Conservation (phyloP, 2,797 vertebrate genomes). For the Epinephelus awoara region DNA sequence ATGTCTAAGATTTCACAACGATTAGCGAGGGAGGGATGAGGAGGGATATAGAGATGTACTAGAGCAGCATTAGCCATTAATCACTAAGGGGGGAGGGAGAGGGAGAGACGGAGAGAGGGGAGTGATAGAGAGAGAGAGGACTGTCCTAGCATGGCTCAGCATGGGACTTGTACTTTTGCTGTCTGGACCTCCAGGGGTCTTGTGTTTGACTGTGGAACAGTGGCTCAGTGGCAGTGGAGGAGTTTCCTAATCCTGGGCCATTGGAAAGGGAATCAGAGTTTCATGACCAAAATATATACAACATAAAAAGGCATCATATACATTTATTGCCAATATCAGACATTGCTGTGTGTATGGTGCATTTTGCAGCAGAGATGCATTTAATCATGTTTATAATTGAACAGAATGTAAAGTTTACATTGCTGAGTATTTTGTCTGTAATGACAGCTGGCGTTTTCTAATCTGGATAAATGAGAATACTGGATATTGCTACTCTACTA, state of each 20-base stretch:
- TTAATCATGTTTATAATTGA: conserved; percentile 45
- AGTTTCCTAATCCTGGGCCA: background rate
- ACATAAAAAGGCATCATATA: background rate
- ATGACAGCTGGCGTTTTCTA: conserved; percentile 59
- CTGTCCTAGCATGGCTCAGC: conserved; percentile 54
- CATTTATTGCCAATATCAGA: conserved; percentile 2
- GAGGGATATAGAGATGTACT: conserved; percentile 85
- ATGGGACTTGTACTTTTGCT: conserved; percentile 74
- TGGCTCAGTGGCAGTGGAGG: conserved; percentile 7
- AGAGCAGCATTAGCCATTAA: conserved; percentile 85
- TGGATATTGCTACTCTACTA: conserved; percentile 38
- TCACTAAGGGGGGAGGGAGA: conserved; percentile 65
- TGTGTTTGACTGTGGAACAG: conserved; percentile 32
- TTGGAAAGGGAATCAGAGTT: background rate
- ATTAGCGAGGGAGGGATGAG: conserved; percentile 81
- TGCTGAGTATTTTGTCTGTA: conserved; percentile 53
- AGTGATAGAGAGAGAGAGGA: conserved; percentile 36
- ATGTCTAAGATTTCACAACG: conserved; percentile 86
- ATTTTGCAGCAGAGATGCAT: conserved; percentile 26
- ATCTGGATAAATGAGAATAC: conserved; percentile 46
- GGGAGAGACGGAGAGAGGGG: conserved; percentile 29
- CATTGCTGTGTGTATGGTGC: background rate
- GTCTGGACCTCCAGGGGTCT: conserved; percentile 62
- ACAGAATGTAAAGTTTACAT: conserved; percentile 62
- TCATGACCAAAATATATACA: background rate